phyloP scores from a whole-genome alignment of 2,797 vertebrate genomes.

The Melopsittacus undulatus region DNA sequence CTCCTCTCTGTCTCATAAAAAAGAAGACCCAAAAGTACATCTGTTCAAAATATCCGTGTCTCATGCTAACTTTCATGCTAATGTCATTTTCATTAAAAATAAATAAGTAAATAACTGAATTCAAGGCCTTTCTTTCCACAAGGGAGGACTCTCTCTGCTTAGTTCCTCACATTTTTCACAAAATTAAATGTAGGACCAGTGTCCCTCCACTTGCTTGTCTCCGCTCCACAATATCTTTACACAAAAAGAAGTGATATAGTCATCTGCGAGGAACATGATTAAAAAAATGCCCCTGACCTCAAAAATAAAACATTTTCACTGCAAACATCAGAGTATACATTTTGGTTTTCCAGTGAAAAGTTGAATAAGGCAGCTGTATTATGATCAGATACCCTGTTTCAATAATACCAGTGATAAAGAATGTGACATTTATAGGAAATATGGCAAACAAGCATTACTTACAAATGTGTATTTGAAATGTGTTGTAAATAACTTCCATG shows the following conservation, averaged over 20 bases:
- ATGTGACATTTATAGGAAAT: background rate
- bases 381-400: background rate
- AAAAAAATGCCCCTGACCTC: background rate
- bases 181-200: background rate
- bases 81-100: background rate
- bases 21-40: background rate
- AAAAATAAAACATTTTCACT: background rate
- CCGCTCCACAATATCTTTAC: background rate
- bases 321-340: background rate
- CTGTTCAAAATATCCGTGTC: background rate
- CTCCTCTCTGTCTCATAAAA: background rate
- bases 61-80: background rate
- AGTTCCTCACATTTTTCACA: background rate
- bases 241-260: background rate
- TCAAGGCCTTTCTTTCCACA: background rate
- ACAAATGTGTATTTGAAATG: background rate
- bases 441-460: background rate
- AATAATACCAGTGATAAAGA: background rate
- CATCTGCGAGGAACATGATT: background rate
- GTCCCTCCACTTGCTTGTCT: background rate
- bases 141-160: background rate
- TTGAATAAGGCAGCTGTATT: background rate
- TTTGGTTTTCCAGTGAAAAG: background rate
- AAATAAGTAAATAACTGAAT: background rate
- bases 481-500: background rate